Evolutionary conservation across 2,113 vertebrate genomes (phyloP).

Genomic region (Heteronetta atricapilla): DNA sequence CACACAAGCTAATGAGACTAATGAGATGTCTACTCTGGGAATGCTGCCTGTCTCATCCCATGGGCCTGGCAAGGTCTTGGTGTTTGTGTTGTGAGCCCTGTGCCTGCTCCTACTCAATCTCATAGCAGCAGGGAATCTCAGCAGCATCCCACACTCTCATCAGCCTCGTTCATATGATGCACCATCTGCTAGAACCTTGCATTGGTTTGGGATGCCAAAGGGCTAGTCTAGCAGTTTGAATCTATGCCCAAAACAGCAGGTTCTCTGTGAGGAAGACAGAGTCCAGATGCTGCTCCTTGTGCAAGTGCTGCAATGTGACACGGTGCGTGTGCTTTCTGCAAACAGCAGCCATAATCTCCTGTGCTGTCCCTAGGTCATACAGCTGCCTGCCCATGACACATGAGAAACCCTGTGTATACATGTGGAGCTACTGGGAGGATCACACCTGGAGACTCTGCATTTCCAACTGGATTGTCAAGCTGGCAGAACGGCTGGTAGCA

Average conservation of each 20-base stretch:
- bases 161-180: not conserved
- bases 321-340: not conserved
- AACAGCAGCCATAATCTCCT: not conserved
- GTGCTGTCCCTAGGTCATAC: slow-evolving; percentile 80
- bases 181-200: not conserved
- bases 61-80: not conserved
- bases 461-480: slow-evolving; percentile 88
- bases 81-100: not conserved
- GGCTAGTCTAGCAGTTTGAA: not conserved
- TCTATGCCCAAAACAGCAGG: not conserved
- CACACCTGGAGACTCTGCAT: slow-evolving; percentile 87
- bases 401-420: slow-evolving; percentile 84
- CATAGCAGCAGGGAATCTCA: not conserved
- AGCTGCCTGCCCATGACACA: slow-evolving; percentile 80
- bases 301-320: rapidly evolving
- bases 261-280: not conserved
- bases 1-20: not conserved
- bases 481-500: slow-evolving; percentile 88
- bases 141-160: not conserved
- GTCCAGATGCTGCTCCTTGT: not conserved
- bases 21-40: not conserved
- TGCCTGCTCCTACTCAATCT: not conserved
- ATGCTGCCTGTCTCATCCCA: not conserved
- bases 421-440: slow-evolving; percentile 92
- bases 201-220: not conserved